Evolutionary conservation across 1,140 invertebrate genomes (phyloP).

Genomic region (Holcopasites calliopsidis): DNA sequence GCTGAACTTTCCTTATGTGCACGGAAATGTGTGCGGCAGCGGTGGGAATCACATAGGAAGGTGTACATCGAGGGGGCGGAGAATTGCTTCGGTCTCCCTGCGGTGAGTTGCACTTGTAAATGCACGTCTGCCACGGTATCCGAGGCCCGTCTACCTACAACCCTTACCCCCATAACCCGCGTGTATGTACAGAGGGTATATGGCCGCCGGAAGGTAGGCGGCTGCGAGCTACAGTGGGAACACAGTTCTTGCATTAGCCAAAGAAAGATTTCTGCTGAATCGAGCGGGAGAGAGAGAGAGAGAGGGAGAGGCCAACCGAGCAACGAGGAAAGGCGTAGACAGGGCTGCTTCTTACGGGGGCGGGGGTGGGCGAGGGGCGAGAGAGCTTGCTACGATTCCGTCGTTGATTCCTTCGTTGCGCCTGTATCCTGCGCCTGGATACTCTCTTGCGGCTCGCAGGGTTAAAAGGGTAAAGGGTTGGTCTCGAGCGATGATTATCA

Average conservation of each 20-base stretch:
- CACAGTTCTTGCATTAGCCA: constrained; percentile 78
- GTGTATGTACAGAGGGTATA: constrained; percentile 49
- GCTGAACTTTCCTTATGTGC: constrained; percentile 30
- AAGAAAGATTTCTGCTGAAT: constrained; percentile 76
- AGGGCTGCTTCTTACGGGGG: constrained; percentile 24
- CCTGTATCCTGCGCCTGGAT: constrained; percentile 11
- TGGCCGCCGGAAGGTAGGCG: constrained; percentile 60
- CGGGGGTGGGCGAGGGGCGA: no score
- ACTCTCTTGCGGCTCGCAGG: neutral
- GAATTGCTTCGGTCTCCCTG: constrained; percentile 24
- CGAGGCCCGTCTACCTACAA: constrained; percentile 32
- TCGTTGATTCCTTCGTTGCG: constrained; percentile 20
- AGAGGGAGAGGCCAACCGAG: neutral
- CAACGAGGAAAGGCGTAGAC: constrained; percentile 1
- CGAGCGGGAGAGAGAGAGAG: constrained; percentile 32
- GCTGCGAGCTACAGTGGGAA: constrained; percentile 59
- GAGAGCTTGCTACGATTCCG: no score
- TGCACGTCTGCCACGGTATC: constrained; percentile 46
- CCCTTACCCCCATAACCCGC: constrained; percentile 29
- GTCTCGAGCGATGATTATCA: no score
- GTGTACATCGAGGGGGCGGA: no score
- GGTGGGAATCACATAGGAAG: constrained; percentile 33
- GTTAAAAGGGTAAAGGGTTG: neutral
- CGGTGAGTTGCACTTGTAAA: constrained; percentile 63
- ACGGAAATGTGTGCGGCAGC: constrained; percentile 17